Conservation (phyloP, 2,113 vertebrate genomes). For the Butastur rufipennis region DNA sequence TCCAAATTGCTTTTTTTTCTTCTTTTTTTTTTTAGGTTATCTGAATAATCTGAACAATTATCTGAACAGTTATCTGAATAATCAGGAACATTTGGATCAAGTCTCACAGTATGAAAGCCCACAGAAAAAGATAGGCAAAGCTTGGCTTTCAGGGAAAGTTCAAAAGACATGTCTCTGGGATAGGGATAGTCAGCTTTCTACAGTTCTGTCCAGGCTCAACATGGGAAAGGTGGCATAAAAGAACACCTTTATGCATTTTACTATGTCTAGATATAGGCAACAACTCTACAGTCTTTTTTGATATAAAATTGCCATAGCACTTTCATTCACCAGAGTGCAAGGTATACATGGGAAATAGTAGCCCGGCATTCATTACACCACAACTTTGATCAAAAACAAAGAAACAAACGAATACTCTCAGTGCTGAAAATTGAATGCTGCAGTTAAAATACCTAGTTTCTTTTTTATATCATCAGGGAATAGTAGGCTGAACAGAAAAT, state of each 20-base stretch:
- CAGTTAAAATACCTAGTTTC: neutral
- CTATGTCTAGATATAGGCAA: rapidly evolving
- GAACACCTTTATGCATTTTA: neutral
- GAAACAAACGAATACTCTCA: too few species aligned
- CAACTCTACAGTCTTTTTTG: neutral
- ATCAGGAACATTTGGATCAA: neutral
- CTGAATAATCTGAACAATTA: neutral
- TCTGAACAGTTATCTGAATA: neutral
- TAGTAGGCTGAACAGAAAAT: neutral
- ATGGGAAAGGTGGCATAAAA: neutral
- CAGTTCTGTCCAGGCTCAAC: neutral
- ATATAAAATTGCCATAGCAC: neutral
- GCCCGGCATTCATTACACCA: neutral
- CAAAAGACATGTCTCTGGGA: rapidly evolving
- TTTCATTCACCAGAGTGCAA: neutral
- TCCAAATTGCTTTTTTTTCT: neutral
- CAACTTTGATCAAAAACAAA: neutral
- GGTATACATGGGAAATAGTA: neutral
- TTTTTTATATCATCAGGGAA: neutral
- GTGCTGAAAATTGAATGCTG: neutral
- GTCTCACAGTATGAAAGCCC: rapidly evolving
- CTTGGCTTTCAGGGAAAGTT: too few species aligned
- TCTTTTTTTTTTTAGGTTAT: neutral
- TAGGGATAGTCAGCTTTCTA: neutral
- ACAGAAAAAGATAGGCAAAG: rapidly evolving